Evolutionary conservation across 2,797 vertebrate species (phyloP).

Genomic region (Pseudochromis fuscus): DNA sequence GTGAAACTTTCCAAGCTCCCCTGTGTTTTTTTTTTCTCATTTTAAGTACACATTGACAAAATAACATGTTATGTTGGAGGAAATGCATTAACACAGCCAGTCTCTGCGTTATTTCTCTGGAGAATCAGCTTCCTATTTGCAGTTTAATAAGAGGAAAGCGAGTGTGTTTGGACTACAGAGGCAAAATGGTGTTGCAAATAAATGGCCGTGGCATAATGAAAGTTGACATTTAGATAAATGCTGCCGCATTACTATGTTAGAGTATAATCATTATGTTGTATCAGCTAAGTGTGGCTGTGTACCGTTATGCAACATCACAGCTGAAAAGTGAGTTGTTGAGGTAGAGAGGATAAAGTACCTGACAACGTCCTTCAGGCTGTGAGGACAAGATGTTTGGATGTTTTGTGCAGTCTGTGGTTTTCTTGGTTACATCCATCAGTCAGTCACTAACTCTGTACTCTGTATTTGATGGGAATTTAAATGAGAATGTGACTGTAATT

Average conservation of each 20-base stretch:
- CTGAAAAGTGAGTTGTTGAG: slow-evolving; percentile 29
- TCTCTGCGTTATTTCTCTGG: slow-evolving; percentile 46
- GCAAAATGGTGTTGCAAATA: slow-evolving; percentile 30
- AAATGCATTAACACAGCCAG: slow-evolving; percentile 29
- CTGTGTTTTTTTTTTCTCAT: slow-evolving; percentile 13
- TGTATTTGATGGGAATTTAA: slow-evolving; percentile 38
- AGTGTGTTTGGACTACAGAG: slow-evolving; percentile 32
- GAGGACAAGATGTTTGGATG: slow-evolving; percentile 10
- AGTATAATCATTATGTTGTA: slow-evolving; percentile 37
- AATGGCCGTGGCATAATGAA: slow-evolving; percentile 29
- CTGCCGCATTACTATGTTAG: slow-evolving; percentile 26
- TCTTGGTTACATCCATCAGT: slow-evolving; percentile 15
- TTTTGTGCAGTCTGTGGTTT: background rate
- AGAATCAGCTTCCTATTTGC: slow-evolving; percentile 56
- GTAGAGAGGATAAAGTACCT: background rate
- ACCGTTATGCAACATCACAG: slow-evolving; percentile 7
- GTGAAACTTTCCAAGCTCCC: slow-evolving; percentile 16
- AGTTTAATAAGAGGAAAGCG: slow-evolving; percentile 45
- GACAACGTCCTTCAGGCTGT: slow-evolving; percentile 10
- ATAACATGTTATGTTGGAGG: background rate
- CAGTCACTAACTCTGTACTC: slow-evolving; percentile 14
- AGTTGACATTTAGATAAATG: slow-evolving; percentile 59
- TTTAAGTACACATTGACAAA: slow-evolving; percentile 28
- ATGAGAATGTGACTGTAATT: slow-evolving; percentile 21
- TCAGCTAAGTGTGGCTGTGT: slow-evolving; percentile 11